Conservation (phyloP, 37 sponge, comb jelly and placozoan species). For the Beroe ovata region DNA sequence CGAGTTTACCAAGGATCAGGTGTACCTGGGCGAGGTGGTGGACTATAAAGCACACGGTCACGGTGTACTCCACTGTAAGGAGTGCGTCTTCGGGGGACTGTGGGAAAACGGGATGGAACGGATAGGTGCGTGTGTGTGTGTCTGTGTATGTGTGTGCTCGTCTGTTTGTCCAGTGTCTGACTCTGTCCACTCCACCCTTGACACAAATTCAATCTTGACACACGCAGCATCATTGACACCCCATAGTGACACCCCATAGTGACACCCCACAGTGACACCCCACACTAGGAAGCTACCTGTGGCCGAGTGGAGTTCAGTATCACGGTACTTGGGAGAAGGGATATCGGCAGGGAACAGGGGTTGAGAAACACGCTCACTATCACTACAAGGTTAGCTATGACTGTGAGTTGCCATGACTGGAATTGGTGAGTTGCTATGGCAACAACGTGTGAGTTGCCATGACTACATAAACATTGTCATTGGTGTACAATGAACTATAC, state of each 20-base stretch:
- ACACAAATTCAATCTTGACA: no score
- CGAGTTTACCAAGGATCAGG: conserved; percentile 35
- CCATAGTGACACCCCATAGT: no score
- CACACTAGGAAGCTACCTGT: conserved; percentile 24
- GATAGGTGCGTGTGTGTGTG: conserved; percentile 8
- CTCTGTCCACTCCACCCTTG: no score
- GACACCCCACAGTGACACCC: no score
- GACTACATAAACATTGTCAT: no score
- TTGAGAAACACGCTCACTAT: conserved; percentile 32
- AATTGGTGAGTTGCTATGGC: no score
- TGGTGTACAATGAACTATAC: no score
- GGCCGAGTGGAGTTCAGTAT: conserved; percentile 53
- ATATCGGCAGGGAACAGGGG: conserved; percentile 46
- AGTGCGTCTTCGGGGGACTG: not conserved
- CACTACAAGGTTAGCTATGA: conserved; percentile 52
- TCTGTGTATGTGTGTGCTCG: no score
- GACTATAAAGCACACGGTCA: conserved; percentile 59
- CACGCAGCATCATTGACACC: no score
- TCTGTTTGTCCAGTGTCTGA: no score
- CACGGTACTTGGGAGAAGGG: conserved; percentile 56
- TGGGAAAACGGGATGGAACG: conserved; percentile 57
- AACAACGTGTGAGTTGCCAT: no score
- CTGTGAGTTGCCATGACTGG: no score
- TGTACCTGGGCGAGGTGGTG: conserved; percentile 66
- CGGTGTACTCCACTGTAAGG: conserved; percentile 49